These are phyloP conservation scores for Protosalanx chinensis DNA, from an alignment of 2,797 vertebrate species.

Conservation along the genomic window DNA sequence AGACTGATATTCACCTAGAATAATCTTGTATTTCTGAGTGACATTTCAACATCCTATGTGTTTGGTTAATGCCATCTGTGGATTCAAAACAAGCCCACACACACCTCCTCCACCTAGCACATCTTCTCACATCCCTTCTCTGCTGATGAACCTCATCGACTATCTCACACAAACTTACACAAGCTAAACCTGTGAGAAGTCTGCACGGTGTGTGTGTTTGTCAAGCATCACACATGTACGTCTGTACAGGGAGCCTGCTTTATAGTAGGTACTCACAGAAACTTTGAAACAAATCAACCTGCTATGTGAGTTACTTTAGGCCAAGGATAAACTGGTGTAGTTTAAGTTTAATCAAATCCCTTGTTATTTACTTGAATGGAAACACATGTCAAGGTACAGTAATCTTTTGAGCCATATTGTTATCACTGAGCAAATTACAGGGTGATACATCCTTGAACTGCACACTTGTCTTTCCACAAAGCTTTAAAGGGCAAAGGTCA, in stretches of 20 bases:
- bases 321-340: background rate
- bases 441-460: background rate
- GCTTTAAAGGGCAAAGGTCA: background rate
- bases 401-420: background rate
- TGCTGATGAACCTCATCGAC: background rate
- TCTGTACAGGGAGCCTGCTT: background rate
- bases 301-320: background rate
- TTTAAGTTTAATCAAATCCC: background rate
- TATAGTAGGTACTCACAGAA: background rate
- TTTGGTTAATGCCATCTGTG: constrained; percentile 46
- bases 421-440: background rate
- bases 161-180: background rate
- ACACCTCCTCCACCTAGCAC: constrained; percentile 8
- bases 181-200: background rate
- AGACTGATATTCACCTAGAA: constrained; percentile 24
- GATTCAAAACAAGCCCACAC: constrained; percentile 46
- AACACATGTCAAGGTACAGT: background rate
- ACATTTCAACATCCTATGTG: constrained; percentile 59
- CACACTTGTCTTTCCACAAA: background rate
- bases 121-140: constrained; percentile 17
- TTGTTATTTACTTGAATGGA: background rate
- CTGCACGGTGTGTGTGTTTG: background rate
- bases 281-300: background rate
- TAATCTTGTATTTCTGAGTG: constrained; percentile 49
- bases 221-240: background rate